Conservation (phyloP, 2,888 invertebrate species). For the Anorthoa munda region DNA sequence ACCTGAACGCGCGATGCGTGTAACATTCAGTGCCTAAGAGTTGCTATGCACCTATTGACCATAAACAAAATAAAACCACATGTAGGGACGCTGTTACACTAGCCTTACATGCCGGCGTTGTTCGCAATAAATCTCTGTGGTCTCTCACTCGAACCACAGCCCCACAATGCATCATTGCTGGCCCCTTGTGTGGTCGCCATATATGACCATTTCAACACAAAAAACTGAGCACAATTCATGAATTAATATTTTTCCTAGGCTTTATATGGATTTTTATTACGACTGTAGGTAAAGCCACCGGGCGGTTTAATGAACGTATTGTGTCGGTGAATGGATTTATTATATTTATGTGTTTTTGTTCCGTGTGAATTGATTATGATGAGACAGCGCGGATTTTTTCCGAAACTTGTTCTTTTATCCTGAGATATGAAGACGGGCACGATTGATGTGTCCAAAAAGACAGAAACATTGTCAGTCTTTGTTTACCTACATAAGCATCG, state of each 20-base stretch:
- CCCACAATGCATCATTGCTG: conserved; percentile 75
- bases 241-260: conserved; percentile 69
- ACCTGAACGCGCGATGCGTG: conserved; percentile 61
- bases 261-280: conserved; percentile 69
- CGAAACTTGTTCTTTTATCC: conserved; percentile 22
- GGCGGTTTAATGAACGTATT: conserved; percentile 60
- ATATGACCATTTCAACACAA: conserved; percentile 71
- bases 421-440: conserved; percentile 11
- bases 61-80: conserved; percentile 82
- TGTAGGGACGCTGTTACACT: conserved; percentile 72
- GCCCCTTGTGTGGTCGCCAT: conserved; percentile 76
- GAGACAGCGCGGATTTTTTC: conserved; percentile 22
- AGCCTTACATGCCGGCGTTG: conserved; percentile 71
- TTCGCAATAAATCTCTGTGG: conserved; percentile 79
- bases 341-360: conserved; percentile 57
- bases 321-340: conserved; percentile 64
- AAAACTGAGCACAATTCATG: conserved; percentile 64
- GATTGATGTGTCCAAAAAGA: conserved; percentile 10
- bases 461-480: neutral
- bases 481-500: too few species aligned
- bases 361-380: conserved; percentile 48
- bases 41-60: conserved; percentile 70
- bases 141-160: conserved; percentile 67
- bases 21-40: conserved; percentile 60
- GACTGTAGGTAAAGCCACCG: conserved; percentile 38